Evolutionary conservation across 2,888 invertebrate species (phyloP).

Genomic region (Lomographa bimaculata): DNA sequence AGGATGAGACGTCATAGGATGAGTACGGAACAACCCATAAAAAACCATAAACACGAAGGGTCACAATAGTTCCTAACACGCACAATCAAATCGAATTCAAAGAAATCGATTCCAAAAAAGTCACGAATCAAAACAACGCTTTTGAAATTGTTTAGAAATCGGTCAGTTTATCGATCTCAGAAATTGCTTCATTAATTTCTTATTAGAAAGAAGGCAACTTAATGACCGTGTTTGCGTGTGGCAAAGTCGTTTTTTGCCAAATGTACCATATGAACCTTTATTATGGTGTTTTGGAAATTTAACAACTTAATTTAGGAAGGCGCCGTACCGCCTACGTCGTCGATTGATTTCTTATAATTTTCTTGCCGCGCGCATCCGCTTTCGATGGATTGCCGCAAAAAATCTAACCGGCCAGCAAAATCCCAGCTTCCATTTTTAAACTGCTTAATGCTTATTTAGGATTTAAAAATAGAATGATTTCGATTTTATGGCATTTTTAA

Average conservation of each 20-base stretch:
- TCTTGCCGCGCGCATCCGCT: constrained; percentile 58
- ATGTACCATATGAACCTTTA: constrained; percentile 64
- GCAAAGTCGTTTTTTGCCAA: constrained; percentile 68
- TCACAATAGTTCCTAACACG: constrained; percentile 14
- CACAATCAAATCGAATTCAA: constrained; percentile 19
- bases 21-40: not conserved
- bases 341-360: constrained; percentile 79
- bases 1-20: too few species aligned
- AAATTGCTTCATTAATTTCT: constrained; percentile 65
- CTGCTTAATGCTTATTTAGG: constrained; percentile 26
- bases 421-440: constrained; percentile 33
- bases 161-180: constrained; percentile 54
- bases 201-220: constrained; percentile 67
- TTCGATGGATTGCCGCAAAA: constrained; percentile 63
- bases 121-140: constrained; percentile 43
- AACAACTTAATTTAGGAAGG: constrained; percentile 80
- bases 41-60: not conserved
- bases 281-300: constrained; percentile 70
- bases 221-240: constrained; percentile 73
- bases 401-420: constrained; percentile 39
- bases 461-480: constrained; percentile 9
- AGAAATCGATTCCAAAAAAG: constrained; percentile 44
- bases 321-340: constrained; percentile 73
- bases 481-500: constrained; percentile 3
- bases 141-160: constrained; percentile 39